Percentiles rank a stretch among this genome's conserved stretches.
Conservation (phyloP, 1,140 invertebrate genomes). For the Scaptomyza graminum region DNA sequence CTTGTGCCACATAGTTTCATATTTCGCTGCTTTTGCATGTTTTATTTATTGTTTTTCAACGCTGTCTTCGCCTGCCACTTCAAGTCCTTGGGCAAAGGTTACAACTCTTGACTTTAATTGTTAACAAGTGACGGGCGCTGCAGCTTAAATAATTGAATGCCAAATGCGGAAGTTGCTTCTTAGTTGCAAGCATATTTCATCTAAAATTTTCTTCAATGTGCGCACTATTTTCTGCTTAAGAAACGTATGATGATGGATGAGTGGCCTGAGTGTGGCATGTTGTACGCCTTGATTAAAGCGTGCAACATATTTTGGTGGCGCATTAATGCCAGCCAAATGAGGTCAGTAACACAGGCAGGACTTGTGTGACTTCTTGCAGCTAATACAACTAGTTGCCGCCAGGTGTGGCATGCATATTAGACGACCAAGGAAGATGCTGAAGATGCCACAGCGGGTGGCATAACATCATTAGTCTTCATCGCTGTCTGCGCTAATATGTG, state of each 20-base stretch:
- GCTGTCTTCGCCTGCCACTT: neutral
- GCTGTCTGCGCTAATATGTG: conserved; percentile 15
- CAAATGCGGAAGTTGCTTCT: conserved; percentile 21
- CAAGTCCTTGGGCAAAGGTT: conserved; percentile 56
- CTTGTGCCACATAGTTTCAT: conserved; percentile 63
- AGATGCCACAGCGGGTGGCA: conserved; percentile 10
- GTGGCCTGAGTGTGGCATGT: neutral
- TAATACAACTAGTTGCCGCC: conserved; percentile 31
- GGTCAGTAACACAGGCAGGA: conserved; percentile 42
- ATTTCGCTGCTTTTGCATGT: conserved; percentile 76
- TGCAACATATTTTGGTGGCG: conserved; percentile 25
- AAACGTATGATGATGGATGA: conserved; percentile 34
- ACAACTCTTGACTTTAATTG: conserved; percentile 80
- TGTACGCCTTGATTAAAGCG: conserved; percentile 39
- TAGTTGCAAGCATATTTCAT: conserved; percentile 63
- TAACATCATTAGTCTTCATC: conserved; percentile 66
- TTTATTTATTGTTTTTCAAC: conserved; percentile 65
- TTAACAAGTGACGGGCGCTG: conserved; percentile 73
- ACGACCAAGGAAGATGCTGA: neutral
- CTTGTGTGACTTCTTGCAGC: conserved; percentile 21
- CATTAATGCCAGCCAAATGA: conserved; percentile 16
- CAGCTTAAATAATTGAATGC: conserved; percentile 69
- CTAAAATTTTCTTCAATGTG: conserved; percentile 1
- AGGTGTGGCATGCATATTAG: conserved; percentile 45
- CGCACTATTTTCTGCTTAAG: conserved; percentile 51